Evolutionary conservation across 2,888 invertebrate genomes (phyloP), one percentile per base, ranked within the genome.

Genomic region (Nyleta sp.): DNA sequence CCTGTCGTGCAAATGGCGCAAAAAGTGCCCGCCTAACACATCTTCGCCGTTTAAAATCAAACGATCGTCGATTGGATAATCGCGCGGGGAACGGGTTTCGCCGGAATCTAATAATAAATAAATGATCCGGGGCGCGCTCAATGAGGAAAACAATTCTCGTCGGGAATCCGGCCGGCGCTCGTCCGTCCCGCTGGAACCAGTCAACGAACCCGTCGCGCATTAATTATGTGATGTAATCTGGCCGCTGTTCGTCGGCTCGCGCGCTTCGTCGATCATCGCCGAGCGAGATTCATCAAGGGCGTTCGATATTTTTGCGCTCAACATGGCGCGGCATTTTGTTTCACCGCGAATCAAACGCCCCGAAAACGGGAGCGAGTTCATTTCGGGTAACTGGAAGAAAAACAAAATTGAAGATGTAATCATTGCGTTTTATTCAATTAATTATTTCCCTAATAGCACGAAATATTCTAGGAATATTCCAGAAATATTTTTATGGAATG

Each of bases 221-320:
- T 89, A 89, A 89, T 89, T 88, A 87, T 86, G 81, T 87, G 88
- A 89, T 86, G 88, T 86, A 89, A 88, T 86, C 84, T 85, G 79
- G 65, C 81, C 57, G 75, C 53, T 71, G 38, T 74, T 78, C 79
- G 28, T 71, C 73, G 71, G 52, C 70, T 76, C 48, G 33, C 35
- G 59, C 40, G 38, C 62, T 60, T 67, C 55, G 48, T 71, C 74
- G 64, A 79, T 75, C 50, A 50, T 65, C 76, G 44, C n/a, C 44
- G 11, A 20, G 50, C 42, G 18, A 70, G 13, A 38, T 31, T 55
- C 70, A 62, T 44, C 59, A 46, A 57, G 17, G 40, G 40, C 35
- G 38, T 50, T 44, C 24, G 7, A 65, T 28, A 50, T 44, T 22
- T 48, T 38, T 35, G 4, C 35, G 33, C 50, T 17, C 20, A 68